Evolutionary conservation across 1,140 invertebrate genomes (phyloP).

Genomic region (Sogatella furcifera): DNA sequence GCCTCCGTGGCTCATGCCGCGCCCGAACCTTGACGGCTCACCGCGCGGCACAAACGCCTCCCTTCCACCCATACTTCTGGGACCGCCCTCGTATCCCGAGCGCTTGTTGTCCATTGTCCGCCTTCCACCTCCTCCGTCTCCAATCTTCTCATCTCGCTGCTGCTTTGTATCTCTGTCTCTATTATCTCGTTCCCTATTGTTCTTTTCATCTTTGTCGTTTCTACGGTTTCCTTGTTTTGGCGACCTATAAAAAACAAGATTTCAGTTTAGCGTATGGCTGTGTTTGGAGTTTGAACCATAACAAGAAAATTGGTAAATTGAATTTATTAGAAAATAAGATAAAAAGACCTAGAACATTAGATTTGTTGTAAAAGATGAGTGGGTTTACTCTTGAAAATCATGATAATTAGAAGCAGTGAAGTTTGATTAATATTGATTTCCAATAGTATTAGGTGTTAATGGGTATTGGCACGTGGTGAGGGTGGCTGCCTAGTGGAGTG

Average conservation of each 20-base stretch:
- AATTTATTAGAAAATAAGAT: too few relatives aligned
- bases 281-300: too few relatives aligned
- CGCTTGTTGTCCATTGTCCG: background rate
- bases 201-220: slow-evolving; percentile 45
- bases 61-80: slow-evolving; percentile 6
- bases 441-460: too few relatives aligned
- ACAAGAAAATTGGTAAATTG: too few relatives aligned
- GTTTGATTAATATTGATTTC: too few relatives aligned
- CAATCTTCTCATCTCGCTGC: background rate
- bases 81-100: slow-evolving; percentile 7
- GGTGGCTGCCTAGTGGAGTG: too few relatives aligned
- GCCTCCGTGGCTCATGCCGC: background rate
- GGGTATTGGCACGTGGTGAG: too few relatives aligned
- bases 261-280: too few relatives aligned
- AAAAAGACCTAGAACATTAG: too few relatives aligned
- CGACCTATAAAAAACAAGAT: slow-evolving; percentile 18
- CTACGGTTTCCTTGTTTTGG: slow-evolving; percentile 32
- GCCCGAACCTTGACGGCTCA: slow-evolving; percentile 9
- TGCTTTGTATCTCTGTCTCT: background rate
- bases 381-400: too few relatives aligned
- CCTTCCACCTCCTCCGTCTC: slow-evolving; percentile 7
- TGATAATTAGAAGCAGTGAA: too few relatives aligned
- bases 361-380: too few relatives aligned
- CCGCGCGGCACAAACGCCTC: slow-evolving; percentile 10
- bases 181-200: slow-evolving; percentile 30